phyloP scores from a whole-genome alignment of 2,888 invertebrate species.

The Halocaridina rubra region DNA sequence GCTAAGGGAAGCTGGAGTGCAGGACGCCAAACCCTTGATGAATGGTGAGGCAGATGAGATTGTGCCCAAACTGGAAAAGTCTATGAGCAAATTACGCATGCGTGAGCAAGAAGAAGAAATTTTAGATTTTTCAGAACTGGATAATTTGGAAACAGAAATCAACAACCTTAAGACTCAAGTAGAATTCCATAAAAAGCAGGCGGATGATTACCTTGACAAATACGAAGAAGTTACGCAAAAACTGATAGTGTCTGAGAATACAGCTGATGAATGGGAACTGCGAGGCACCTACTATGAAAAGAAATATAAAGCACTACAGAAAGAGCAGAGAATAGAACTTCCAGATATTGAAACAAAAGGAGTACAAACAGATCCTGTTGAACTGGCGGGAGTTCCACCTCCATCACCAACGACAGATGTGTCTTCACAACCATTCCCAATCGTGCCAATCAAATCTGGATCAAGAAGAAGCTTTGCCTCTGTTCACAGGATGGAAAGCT shows the following conservation, averaged over 20 bases:
- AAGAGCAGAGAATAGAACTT: conserved; percentile 59
- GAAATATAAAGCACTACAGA: conserved; percentile 59
- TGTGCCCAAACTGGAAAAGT: conserved; percentile 58
- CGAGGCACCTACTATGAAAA: conserved; percentile 60
- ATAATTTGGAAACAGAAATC: conserved; percentile 57
- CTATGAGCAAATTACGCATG: conserved; percentile 63
- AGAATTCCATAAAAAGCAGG: conserved; percentile 72
- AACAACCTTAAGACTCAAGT: conserved; percentile 58
- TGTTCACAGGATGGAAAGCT: conserved; percentile 56
- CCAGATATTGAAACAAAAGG: conserved; percentile 57
- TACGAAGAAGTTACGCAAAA: conserved; percentile 81
- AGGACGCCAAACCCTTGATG: conserved; percentile 49
- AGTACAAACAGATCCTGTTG: conserved; percentile 56
- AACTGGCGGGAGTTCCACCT: conserved; percentile 21
- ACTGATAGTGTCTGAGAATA: conserved; percentile 70
- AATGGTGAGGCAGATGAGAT: conserved; percentile 56
- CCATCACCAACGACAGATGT: background rate
- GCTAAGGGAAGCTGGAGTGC: conserved; percentile 49
- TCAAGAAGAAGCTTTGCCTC: conserved; percentile 50
- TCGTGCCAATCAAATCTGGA: conserved; percentile 34
- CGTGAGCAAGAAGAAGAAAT: conserved; percentile 54
- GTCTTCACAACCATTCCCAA: conserved; percentile 19
- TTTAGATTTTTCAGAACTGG: conserved; percentile 57
- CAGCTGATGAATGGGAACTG: conserved; percentile 56
- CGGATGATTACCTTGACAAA: conserved; percentile 84